Evolutionary conservation across 1,140 invertebrate genomes (phyloP).

Genomic region (Olivierus martensii): DNA sequence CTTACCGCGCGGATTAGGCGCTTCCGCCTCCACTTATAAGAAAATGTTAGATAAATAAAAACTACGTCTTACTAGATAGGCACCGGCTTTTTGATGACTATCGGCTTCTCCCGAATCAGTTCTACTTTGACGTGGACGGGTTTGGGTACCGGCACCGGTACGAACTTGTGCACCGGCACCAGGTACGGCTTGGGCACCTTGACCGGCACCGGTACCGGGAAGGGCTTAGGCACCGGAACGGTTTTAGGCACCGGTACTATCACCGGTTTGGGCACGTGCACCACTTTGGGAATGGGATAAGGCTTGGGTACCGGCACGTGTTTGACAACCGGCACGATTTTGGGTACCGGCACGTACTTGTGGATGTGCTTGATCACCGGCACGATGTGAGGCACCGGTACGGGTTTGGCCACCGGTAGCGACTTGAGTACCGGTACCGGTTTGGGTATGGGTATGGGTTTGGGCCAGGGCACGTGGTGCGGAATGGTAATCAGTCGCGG

Average conservation of each 20-base stretch:
- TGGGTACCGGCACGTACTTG: slow-evolving; percentile 13
- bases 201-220: slow-evolving; percentile 10
- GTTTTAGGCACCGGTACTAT: slow-evolving; percentile 12
- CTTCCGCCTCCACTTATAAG: neutral
- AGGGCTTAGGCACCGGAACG: slow-evolving; percentile 14
- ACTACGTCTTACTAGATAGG: slow-evolving; percentile 10
- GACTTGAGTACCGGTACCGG: slow-evolving; percentile 20
- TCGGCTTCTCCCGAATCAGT: slow-evolving; percentile 15
- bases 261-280: slow-evolving; percentile 12
- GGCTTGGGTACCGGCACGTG: slow-evolving; percentile 15
- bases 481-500: slow-evolving; percentile 22
- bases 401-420: slow-evolving; percentile 21
- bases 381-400: slow-evolving; percentile 15
- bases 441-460: slow-evolving; percentile 20
- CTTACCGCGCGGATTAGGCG: neutral
- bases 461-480: slow-evolving; percentile 25
- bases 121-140: slow-evolving; percentile 15
- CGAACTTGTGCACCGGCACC: slow-evolving; percentile 12
- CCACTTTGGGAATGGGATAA: slow-evolving; percentile 12
- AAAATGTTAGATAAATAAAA: neutral
- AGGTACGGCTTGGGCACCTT: slow-evolving; percentile 15
- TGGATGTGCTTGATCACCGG: slow-evolving; percentile 11
- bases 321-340: slow-evolving; percentile 11
- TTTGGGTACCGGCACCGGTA: slow-evolving; percentile 13
- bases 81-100: slow-evolving; percentile 16